Conservation (phyloP, 2,888 invertebrate genomes). For the Cancer borealis region DNA sequence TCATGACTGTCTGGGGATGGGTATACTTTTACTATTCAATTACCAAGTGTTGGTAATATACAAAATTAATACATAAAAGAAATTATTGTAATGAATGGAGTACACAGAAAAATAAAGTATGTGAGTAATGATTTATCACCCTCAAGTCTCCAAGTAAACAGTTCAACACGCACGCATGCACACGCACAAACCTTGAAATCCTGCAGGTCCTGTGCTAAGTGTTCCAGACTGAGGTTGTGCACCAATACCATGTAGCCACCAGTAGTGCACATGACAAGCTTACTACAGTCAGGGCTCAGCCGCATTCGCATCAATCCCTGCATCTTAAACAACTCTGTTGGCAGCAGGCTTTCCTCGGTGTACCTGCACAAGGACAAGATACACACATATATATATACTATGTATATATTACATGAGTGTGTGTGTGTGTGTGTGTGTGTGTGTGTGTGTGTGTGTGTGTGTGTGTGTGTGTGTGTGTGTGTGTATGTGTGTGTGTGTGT, state of each 20-base stretch:
- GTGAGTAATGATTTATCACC: too few species aligned
- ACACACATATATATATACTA: background rate
- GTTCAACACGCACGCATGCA: background rate
- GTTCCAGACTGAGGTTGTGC: conserved; percentile 91
- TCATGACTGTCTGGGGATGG: too few species aligned
- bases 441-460: conserved; percentile 1
- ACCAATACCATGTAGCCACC: conserved; percentile 93
- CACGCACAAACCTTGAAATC: conserved; percentile 87
- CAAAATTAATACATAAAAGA: too few species aligned
- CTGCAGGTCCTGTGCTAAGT: conserved; percentile 88
- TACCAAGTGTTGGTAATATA: too few species aligned
- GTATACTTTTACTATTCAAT: too few species aligned
- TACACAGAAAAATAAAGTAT: too few species aligned
- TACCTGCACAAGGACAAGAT: conserved; percentile 79
- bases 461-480: background rate
- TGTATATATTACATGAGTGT: background rate
- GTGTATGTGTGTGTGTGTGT: too few species aligned
- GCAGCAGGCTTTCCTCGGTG: conserved; percentile 88
- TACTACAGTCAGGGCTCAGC: conserved; percentile 90
- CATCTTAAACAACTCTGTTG: conserved; percentile 91
- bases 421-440: conserved; percentile 11
- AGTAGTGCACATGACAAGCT: conserved; percentile 94
- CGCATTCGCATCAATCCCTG: conserved; percentile 92
- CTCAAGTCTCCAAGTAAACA: too few species aligned
- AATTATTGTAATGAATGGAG: too few species aligned